Conservation (phyloP, 2,113 vertebrate species). For the Tachysurus vachellii region DNA sequence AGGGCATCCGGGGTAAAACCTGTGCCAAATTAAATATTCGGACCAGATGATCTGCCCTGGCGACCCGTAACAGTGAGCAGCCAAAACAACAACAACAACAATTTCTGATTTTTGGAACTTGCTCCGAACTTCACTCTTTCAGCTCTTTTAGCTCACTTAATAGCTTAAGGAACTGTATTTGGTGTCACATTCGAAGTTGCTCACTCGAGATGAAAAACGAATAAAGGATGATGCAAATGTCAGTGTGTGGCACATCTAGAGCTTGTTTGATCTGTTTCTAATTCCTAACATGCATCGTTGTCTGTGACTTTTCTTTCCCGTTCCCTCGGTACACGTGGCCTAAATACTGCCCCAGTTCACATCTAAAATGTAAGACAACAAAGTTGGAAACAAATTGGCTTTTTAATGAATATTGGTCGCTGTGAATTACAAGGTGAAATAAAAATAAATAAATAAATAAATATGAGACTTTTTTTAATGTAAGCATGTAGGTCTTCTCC, state of each 20-base stretch:
- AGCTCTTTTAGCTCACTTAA: not conserved
- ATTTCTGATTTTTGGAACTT: not conserved
- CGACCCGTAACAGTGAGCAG: no score
- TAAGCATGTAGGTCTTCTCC: not conserved
- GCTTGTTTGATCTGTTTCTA: slow-evolving; percentile 9
- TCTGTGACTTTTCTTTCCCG: not conserved
- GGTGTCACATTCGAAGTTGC: not conserved
- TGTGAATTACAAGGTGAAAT: not conserved
- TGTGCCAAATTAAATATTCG: no score
- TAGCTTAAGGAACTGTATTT: not conserved
- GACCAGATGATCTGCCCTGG: no score
- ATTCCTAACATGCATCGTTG: not conserved
- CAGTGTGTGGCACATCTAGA: slow-evolving; percentile 10
- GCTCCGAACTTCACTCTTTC: not conserved
- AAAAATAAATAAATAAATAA: no score
- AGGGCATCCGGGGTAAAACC: no score
- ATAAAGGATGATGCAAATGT: slow-evolving; percentile 3
- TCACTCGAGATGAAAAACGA: not conserved
- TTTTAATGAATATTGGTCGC: not conserved
- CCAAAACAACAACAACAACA: no score
- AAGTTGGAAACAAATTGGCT: not conserved
- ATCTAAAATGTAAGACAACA: not conserved
- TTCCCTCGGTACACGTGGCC: slow-evolving; percentile 5
- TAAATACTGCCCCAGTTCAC: slow-evolving; percentile 33
- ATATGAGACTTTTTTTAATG: no score